Conservation (phyloP, 2,888 invertebrate species). For the Agonopterix arenella region DNA sequence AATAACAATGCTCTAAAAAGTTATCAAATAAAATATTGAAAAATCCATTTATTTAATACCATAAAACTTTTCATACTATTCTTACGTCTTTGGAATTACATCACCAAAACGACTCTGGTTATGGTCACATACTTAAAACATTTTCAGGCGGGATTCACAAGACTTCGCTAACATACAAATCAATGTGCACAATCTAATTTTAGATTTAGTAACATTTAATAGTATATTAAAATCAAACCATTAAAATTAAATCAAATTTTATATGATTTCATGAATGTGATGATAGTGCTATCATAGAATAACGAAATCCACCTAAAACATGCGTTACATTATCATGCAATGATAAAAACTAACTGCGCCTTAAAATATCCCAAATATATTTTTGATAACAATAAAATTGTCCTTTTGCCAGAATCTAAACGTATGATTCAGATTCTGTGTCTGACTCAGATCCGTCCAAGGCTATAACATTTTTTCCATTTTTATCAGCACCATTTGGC, state of each 20-base stretch:
- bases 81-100: conserved; percentile 75
- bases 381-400: conserved; percentile 7
- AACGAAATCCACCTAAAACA: background rate
- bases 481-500: conserved; percentile 50
- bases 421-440: conserved; percentile 72
- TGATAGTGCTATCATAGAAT: background rate
- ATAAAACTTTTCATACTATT: conserved; percentile 62
- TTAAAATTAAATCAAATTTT: background rate
- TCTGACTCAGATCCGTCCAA: conserved; percentile 68
- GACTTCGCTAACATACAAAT: conserved; percentile 23
- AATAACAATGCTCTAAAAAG: conserved; percentile 10
- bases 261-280: background rate
- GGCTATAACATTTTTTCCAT: conserved; percentile 52
- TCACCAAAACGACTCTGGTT: conserved; percentile 73
- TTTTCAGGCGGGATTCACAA: conserved; percentile 67
- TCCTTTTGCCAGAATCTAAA: conserved; percentile 29
- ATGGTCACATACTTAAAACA: conserved; percentile 61
- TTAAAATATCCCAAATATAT: conserved; percentile 1
- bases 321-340: no score
- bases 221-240: conserved; percentile 11
- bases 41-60: conserved; percentile 42
- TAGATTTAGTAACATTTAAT: background rate
- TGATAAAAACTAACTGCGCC: conserved; percentile 10
- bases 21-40: conserved; percentile 17
- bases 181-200: conserved; percentile 2